Conservation (phyloP, 2,113 vertebrate genomes). For the Ictidomys tridecemlineatus region DNA sequence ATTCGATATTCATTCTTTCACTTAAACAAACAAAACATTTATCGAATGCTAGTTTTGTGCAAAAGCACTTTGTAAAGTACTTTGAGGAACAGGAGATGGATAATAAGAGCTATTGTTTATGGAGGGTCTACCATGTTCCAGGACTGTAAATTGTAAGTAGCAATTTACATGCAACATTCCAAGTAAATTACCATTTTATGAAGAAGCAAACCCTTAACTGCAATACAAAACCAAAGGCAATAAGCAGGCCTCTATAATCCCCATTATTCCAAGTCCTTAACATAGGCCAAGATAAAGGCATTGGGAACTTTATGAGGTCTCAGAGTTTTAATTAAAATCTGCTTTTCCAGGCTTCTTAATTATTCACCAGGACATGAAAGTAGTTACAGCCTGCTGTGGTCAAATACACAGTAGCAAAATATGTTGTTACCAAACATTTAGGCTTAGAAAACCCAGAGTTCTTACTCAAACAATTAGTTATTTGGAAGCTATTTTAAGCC, state of each 20-base stretch:
- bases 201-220: slow-evolving; percentile 54
- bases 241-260: slow-evolving; percentile 40
- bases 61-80: neutral
- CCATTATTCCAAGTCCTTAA: slow-evolving; percentile 28
- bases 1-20: slow-evolving; percentile 1
- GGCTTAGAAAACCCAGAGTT: slow-evolving; percentile 29
- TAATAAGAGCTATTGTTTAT: slow-evolving; percentile 50
- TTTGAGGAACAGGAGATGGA: neutral
- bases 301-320: slow-evolving; percentile 51
- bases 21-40: slow-evolving; percentile 13
- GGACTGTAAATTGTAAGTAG: slow-evolving; percentile 53
- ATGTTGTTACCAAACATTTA: slow-evolving; percentile 9
- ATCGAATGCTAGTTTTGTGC: neutral
- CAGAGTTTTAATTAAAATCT: slow-evolving; percentile 63
- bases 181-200: slow-evolving; percentile 63
- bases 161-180: slow-evolving; percentile 65
- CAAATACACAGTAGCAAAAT: neutral
- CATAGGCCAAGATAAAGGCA: neutral
- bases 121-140: slow-evolving; percentile 61
- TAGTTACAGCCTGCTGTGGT: slow-evolving; percentile 3
- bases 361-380: slow-evolving; percentile 65
- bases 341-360: slow-evolving; percentile 61
- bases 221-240: slow-evolving; percentile 54
- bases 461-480: slow-evolving; percentile 56
- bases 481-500: slow-evolving; percentile 62